phyloP scores from a whole-genome alignment of 53 echinoderm and acorn worm species.

The Pentamera pediparva region DNA sequence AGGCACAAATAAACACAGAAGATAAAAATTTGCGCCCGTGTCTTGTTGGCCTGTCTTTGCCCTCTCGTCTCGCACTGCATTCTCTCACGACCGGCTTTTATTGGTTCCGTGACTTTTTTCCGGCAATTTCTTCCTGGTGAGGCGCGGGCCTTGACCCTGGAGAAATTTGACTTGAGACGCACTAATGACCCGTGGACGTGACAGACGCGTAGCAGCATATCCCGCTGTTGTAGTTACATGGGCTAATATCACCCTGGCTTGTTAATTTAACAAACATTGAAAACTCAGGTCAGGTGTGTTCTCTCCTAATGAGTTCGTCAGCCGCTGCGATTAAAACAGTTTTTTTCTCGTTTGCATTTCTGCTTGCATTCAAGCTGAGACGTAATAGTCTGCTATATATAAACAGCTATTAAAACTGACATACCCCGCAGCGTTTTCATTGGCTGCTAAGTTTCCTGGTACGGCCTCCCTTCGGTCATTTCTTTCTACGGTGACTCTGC shows the following conservation, averaged over 20 bases:
- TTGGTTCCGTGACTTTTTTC: conserved; percentile 37
- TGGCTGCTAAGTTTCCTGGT: too few relatives aligned
- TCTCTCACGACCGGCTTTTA: conserved; percentile 25
- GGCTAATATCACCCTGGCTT: too few relatives aligned
- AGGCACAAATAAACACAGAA: conserved; percentile 5
- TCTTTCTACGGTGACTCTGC: too few relatives aligned
- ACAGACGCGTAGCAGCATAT: background rate
- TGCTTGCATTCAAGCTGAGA: too few relatives aligned
- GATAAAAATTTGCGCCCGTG: background rate
- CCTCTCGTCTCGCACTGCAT: background rate
- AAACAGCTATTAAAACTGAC: too few relatives aligned
- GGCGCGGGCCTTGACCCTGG: conserved; percentile 15
- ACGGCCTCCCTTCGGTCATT: too few relatives aligned
- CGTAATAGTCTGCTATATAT: too few relatives aligned
- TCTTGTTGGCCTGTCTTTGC: background rate
- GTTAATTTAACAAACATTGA: too few relatives aligned
- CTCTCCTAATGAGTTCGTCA: background rate
- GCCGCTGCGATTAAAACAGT: background rate
- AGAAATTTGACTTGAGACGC: background rate
- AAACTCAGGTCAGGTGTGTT: too few relatives aligned
- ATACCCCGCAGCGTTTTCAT: too few relatives aligned
- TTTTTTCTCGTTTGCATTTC: too few relatives aligned
- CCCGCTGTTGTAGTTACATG: conserved; percentile 25
- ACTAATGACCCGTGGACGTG: background rate
- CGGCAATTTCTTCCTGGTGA: background rate